Percentiles rank a stretch among this genome's conserved stretches.
These are phyloP conservation scores for Caloenas nicobarica DNA, from an alignment of 2,113 vertebrate genomes.

Conservation along the genomic window DNA sequence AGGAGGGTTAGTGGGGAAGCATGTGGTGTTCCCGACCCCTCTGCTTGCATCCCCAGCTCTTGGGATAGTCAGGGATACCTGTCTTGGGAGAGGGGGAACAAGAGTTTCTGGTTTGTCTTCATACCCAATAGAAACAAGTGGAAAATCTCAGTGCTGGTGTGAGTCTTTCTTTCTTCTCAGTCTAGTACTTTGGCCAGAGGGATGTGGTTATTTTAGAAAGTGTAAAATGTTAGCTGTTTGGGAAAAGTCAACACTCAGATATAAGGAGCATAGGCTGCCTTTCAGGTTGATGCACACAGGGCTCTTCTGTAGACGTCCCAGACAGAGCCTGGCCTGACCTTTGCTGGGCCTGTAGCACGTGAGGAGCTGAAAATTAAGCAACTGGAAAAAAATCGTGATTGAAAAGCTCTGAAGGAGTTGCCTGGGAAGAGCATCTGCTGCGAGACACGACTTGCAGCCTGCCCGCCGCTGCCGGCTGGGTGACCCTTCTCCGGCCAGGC, in stretches of 20 bases:
- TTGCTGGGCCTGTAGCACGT: not conserved
- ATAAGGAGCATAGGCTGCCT: not conserved
- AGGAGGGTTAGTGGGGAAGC: not conserved
- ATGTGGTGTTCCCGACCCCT: not conserved
- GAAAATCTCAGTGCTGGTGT: not conserved
- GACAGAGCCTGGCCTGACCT: not conserved
- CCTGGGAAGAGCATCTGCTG: not conserved
- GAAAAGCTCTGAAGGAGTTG: not conserved
- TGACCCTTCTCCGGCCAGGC: not conserved
- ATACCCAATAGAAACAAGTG: not conserved
- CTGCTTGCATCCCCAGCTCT: not conserved
- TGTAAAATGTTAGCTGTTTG: not conserved
- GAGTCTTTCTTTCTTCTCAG: not conserved
- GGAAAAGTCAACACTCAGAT: not conserved
- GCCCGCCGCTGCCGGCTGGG: not conserved
- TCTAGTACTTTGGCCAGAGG: not conserved
- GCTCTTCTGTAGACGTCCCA: not conserved
- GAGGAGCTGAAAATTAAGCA: not conserved
- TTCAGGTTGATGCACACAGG: not conserved
- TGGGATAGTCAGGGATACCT: not conserved
- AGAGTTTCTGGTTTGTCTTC: not conserved
- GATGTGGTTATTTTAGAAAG: not conserved
- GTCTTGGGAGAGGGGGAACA: not conserved
- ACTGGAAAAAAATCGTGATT: not conserved
- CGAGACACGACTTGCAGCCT: not conserved